These are phyloP conservation scores for Ophion ellenae DNA, from an alignment of 2,888 invertebrate genomes.

Conservation along the genomic window DNA sequence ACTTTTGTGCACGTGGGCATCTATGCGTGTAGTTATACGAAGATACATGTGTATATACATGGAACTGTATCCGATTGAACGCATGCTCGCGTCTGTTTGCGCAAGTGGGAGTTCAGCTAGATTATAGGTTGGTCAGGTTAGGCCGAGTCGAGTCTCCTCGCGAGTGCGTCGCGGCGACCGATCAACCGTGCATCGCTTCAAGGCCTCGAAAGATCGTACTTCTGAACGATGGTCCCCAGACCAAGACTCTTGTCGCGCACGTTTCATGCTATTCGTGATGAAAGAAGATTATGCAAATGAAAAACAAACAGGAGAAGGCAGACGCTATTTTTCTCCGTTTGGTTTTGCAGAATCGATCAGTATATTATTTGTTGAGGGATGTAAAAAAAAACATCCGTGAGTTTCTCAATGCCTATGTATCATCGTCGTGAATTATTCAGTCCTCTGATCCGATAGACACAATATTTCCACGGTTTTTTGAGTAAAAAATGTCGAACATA, in stretches of 20 bases:
- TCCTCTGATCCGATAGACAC: neutral
- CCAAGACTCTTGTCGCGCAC: conserved; percentile 35
- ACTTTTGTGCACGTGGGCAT: neutral
- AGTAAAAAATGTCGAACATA: neutral
- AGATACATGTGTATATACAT: neutral
- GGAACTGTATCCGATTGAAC: conserved; percentile 3
- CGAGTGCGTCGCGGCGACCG: conserved; percentile 65
- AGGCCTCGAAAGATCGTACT: conserved; percentile 66
- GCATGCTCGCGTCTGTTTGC: neutral
- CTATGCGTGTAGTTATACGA: neutral
- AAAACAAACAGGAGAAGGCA: neutral
- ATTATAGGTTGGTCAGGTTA: conserved; percentile 59
- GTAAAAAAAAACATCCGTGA: no score
- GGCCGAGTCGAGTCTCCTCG: conserved; percentile 44
- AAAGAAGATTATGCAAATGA: neutral
- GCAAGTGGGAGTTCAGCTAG: conserved; percentile 42
- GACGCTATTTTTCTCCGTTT: neutral
- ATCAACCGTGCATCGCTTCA: conserved; percentile 66
- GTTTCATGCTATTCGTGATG: neutral
- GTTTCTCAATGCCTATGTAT: neutral
- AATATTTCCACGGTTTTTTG: neutral
- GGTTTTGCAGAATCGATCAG: neutral
- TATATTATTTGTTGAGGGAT: neutral
- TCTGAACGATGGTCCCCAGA: conserved; percentile 40
- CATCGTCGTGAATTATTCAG: neutral